Conservation (phyloP, 1,140 invertebrate genomes). For the Heterodera schachtii region DNA sequence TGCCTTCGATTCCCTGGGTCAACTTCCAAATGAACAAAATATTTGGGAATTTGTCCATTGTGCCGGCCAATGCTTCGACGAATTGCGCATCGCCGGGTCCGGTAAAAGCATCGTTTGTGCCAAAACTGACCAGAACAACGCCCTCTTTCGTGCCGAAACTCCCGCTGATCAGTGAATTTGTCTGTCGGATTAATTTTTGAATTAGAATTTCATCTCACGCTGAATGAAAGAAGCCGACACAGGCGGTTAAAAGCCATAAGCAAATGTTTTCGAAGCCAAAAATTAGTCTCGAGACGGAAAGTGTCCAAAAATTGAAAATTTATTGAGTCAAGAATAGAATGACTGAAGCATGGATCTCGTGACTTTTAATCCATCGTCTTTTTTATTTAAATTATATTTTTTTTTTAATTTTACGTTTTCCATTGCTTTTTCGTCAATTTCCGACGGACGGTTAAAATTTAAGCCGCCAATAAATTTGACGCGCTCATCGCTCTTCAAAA, state of each 20-base stretch:
- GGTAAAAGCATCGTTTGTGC: background rate
- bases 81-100: background rate
- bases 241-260: too few relatives aligned
- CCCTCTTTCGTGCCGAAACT: background rate
- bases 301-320: too few relatives aligned
- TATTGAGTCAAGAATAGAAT: too few relatives aligned
- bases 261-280: too few relatives aligned
- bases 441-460: background rate
- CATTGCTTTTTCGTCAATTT: background rate
- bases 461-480: too few relatives aligned
- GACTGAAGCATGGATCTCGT: background rate
- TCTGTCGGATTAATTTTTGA: too few relatives aligned
- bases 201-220: too few relatives aligned
- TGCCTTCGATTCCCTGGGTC: background rate
- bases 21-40: constrained; percentile 46
- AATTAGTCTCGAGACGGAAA: too few relatives aligned
- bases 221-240: too few relatives aligned
- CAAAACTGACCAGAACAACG: background rate
- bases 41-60: constrained; percentile 39
- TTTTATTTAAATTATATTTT: background rate
- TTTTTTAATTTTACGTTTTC: background rate
- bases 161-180: too few relatives aligned
- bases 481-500: background rate
- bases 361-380: too few relatives aligned
- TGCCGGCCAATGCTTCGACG: constrained; percentile 22